phyloP scores from a whole-genome alignment of 2,888 invertebrate genomes.

The Cantharis flavilabris region DNA sequence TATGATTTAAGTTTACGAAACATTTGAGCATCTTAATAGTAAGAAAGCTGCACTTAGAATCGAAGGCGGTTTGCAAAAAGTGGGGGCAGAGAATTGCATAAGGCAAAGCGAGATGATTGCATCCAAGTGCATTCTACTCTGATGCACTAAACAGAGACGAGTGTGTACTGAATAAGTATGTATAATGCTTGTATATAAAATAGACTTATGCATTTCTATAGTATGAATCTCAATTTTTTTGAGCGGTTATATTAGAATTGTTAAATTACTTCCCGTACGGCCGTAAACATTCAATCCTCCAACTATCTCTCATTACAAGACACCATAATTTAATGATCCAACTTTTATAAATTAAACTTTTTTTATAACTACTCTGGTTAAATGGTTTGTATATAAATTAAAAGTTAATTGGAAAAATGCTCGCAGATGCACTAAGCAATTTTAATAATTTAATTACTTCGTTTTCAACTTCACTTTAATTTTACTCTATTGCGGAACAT shows the following conservation, averaged over 20 bases:
- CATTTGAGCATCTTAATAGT: conserved; percentile 53
- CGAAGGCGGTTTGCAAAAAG: conserved; percentile 36
- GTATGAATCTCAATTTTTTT: conserved; percentile 33
- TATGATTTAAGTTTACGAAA: conserved; percentile 52
- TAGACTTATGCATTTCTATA: conserved; percentile 36
- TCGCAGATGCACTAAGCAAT: neutral
- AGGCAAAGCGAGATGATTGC: conserved; percentile 35
- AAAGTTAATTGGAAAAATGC: neutral
- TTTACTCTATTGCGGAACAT: neutral
- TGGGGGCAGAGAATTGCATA: conserved; percentile 44
- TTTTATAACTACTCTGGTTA: neutral
- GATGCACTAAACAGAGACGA: conserved; percentile 32
- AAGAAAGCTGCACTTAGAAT: conserved; percentile 42
- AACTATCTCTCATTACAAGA: neutral
- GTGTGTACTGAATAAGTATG: conserved; percentile 31
- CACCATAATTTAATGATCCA: neutral
- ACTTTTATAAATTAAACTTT: neutral
- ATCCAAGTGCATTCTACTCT: conserved; percentile 25
- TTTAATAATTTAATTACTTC: neutral
- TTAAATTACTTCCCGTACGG: neutral
- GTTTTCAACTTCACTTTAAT: neutral
- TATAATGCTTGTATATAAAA: conserved; percentile 31
- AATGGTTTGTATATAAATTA: neutral
- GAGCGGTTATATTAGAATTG: conserved; percentile 22
- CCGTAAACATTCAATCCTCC: neutral